Conservation (phyloP, 2,888 invertebrate genomes). For the Heliconius charithonia region DNA sequence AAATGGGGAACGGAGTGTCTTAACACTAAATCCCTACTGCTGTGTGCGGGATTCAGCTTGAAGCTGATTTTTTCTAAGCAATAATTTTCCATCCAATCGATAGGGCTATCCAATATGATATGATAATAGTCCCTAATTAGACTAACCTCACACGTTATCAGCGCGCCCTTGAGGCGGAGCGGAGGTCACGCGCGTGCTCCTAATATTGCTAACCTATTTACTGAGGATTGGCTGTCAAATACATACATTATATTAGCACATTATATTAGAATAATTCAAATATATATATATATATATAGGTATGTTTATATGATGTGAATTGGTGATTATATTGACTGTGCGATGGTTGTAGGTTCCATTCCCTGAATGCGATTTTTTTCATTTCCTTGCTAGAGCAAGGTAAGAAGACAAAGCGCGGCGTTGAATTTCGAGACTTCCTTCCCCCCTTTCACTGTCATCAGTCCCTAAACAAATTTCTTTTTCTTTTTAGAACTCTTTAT, state of each 20-base stretch:
- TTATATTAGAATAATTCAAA: background rate
- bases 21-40: too few relatives aligned
- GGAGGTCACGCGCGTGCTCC: constrained; percentile 16
- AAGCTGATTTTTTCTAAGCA: background rate
- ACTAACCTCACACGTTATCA: constrained; percentile 26
- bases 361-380: background rate
- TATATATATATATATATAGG: too few relatives aligned
- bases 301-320: background rate
- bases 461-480: too few relatives aligned
- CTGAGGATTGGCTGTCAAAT: background rate
- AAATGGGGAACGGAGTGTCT: too few relatives aligned
- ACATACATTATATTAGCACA: background rate
- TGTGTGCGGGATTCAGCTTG: too few relatives aligned
- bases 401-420: background rate
- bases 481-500: too few relatives aligned
- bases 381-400: background rate
- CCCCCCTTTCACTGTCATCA: too few relatives aligned
- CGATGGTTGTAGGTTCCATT: background rate
- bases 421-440: too few relatives aligned
- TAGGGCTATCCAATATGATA: background rate
- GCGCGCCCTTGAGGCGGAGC: constrained; percentile 17
- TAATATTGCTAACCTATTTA: constrained; percentile 26
- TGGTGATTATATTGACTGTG: too few relatives aligned
- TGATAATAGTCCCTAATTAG: constrained; percentile 27
- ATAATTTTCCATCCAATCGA: constrained; percentile 6